A percentile compares a stretch with the other conserved stretches of the same genome.
These are phyloP conservation scores for Ptychodera flava DNA, from an alignment of 35 echinoderm and acorn worm genomes.

Conservation along the genomic window DNA sequence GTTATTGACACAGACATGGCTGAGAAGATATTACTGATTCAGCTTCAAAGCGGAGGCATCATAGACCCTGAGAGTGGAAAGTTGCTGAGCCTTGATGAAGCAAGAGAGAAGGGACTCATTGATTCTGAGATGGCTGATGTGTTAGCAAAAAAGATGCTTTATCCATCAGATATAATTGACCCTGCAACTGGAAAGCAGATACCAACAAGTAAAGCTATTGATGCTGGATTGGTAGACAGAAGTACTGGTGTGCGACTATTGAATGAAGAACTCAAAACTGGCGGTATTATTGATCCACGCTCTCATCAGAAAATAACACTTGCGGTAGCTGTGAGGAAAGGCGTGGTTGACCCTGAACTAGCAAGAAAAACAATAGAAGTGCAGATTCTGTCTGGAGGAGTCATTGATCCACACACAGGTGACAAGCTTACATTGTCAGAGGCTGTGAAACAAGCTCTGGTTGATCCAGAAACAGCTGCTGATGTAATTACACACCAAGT, in stretches of 20 bases:
- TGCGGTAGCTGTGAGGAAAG: not conserved
- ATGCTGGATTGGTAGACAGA: not conserved
- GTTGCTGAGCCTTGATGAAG: not conserved
- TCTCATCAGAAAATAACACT: not conserved
- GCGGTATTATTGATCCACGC: not conserved
- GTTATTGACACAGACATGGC: not conserved
- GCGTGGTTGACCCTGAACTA: not conserved
- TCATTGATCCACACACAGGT: not conserved
- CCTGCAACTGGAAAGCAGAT: not conserved
- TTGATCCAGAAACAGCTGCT: not conserved
- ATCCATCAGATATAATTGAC: not conserved
- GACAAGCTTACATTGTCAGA: not conserved
- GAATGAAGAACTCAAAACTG: not conserved
- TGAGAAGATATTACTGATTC: not conserved
- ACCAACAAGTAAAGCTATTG: not conserved
- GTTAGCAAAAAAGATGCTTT: not conserved
- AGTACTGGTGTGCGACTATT: not conserved
- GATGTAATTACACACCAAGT: not conserved
- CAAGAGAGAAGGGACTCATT: not conserved
- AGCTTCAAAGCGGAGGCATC: not conserved
- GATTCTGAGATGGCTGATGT: not conserved
- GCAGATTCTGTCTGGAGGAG: not conserved
- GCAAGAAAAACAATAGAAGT: not conserved
- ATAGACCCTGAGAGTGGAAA: not conserved
- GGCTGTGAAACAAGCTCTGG: not conserved